phyloP scores from a whole-genome alignment of 2,888 invertebrate genomes.

The Oligia fasciuncula region DNA sequence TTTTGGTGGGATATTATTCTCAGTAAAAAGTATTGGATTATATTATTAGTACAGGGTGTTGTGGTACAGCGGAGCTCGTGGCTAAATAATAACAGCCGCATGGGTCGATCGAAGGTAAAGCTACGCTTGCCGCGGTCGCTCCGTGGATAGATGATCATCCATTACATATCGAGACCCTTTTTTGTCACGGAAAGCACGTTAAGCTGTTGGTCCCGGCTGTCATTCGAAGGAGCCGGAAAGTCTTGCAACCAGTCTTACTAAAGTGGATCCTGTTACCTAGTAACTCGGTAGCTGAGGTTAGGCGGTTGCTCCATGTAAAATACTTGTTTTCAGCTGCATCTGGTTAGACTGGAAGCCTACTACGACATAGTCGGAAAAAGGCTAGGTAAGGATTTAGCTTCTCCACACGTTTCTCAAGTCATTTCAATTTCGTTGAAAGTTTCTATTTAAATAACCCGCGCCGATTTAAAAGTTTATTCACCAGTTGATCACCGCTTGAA shows the following conservation, averaged over 20 bases:
- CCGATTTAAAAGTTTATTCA: constrained; percentile 20
- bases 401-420: background rate
- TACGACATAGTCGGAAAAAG: too few relatives aligned
- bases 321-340: background rate
- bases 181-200: background rate
- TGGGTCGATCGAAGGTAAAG: background rate
- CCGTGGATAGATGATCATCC: background rate
- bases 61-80: background rate
- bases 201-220: background rate
- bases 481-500: background rate
- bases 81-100: background rate
- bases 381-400: background rate
- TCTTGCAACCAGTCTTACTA: background rate
- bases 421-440: constrained; percentile 34
- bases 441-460: constrained; percentile 30
- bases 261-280: background rate
- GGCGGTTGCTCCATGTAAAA: background rate
- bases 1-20: too few relatives aligned
- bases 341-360: background rate
- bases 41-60: background rate
- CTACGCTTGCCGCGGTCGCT: background rate
- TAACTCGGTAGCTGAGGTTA: background rate
- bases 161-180: background rate
- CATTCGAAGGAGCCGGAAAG: background rate
- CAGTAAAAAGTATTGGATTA: background rate